phyloP scores from a whole-genome alignment of 2,113 vertebrate species.

The Quiscalus mexicanus region DNA sequence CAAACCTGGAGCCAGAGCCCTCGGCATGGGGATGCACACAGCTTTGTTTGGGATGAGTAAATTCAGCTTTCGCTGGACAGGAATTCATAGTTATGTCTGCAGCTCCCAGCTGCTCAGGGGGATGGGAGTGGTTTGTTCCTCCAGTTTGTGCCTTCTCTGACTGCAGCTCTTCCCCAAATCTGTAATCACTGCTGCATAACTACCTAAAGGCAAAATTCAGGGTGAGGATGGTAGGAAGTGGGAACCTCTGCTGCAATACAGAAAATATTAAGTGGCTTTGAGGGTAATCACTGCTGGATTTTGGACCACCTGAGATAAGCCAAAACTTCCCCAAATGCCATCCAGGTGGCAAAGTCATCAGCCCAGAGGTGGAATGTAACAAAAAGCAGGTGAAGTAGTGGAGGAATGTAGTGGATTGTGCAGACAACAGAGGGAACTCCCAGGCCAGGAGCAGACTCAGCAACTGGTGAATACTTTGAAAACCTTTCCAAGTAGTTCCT shows the following conservation, averaged over 20 bases:
- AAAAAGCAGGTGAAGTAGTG: background rate
- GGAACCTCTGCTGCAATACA: background rate
- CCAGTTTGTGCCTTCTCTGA: background rate
- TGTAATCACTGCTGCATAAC: background rate
- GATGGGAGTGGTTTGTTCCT: background rate
- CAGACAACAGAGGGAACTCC: background rate
- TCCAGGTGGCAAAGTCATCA: background rate
- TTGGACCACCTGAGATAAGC: background rate
- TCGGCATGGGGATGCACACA: background rate
- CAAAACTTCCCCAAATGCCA: background rate
- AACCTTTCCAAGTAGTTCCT: background rate
- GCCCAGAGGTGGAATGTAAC: background rate
- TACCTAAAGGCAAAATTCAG: background rate
- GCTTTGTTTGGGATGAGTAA: constrained; percentile 19
- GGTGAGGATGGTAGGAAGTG: background rate
- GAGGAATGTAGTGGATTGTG: background rate
- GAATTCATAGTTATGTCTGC: background rate
- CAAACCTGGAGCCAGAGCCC: background rate
- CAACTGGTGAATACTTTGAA: background rate
- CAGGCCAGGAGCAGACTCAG: background rate
- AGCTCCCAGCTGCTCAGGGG: constrained; percentile 23
- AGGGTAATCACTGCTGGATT: background rate
- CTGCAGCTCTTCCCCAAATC: background rate
- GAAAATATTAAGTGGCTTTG: background rate
- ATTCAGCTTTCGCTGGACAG: background rate